phyloP scores from a whole-genome alignment of 1,140 invertebrate species.

The Meloidogyne hapla region DNA sequence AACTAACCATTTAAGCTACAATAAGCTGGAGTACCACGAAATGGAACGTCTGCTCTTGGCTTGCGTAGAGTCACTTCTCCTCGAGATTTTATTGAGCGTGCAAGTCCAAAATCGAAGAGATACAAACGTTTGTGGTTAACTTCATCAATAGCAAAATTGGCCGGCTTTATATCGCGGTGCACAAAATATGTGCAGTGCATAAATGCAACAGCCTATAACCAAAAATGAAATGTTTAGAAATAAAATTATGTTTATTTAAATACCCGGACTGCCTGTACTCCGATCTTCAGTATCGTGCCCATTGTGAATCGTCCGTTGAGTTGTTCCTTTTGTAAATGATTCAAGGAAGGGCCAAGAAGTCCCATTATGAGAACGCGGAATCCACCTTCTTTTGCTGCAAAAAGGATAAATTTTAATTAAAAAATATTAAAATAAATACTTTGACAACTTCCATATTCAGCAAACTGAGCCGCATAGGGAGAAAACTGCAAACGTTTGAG shows the following conservation, averaged over 20 bases:
- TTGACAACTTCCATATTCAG: background rate
- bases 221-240: background rate
- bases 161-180: background rate
- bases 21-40: background rate
- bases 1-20: background rate
- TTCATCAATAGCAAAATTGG: background rate
- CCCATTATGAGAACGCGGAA: slow-evolving; percentile 5
- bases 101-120: background rate
- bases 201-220: background rate
- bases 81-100: background rate
- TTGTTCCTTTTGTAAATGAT: background rate
- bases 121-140: background rate
- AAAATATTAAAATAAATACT: background rate
- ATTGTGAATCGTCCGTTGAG: background rate
- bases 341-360: background rate
- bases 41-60: background rate
- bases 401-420: background rate
- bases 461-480: background rate
- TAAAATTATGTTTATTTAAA: background rate
- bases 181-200: background rate
- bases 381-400: background rate
- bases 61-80: background rate
- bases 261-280: background rate
- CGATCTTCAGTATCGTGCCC: background rate
- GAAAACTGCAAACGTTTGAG: background rate